phyloP scores from a whole-genome alignment of 2,888 invertebrate species.

The Ennomos quercinarius region DNA sequence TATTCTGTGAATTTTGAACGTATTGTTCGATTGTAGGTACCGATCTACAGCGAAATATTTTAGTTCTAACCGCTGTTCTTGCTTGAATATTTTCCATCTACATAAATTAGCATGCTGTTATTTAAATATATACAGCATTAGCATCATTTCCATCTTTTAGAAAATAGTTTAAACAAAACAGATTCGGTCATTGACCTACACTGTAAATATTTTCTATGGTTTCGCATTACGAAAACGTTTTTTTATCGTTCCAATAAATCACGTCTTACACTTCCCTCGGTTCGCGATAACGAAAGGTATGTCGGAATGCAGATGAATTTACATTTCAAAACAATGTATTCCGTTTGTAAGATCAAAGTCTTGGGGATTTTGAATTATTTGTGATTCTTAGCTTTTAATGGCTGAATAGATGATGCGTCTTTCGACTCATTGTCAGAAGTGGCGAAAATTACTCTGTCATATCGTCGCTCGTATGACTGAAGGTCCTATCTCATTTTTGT shows the following conservation, averaged over 20 bases:
- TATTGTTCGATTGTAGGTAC: constrained; percentile 12
- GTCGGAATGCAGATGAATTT: constrained; percentile 31
- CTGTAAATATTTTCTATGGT: constrained; percentile 34
- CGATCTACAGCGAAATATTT: constrained; percentile 5
- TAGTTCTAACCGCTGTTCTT: background rate
- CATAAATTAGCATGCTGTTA: too few relatives aligned
- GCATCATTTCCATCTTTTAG: background rate
- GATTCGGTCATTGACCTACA: constrained; percentile 33
- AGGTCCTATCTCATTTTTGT: too few relatives aligned
- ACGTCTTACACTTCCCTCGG: constrained; percentile 28
- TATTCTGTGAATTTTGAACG: constrained; percentile 23
- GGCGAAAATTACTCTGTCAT: background rate
- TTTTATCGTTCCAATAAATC: constrained; percentile 38
- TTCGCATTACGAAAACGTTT: constrained; percentile 34
- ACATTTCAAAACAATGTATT: constrained; percentile 42
- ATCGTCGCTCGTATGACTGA: too few relatives aligned
- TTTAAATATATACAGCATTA: too few relatives aligned
- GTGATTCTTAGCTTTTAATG: constrained; percentile 19
- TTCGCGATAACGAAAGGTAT: constrained; percentile 38
- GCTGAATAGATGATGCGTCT: constrained; percentile 21
- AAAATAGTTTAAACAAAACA: constrained; percentile 23
- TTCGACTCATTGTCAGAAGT: background rate
- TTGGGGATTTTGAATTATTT: constrained; percentile 29
- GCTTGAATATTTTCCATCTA: too few relatives aligned
- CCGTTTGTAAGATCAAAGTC: constrained; percentile 32